phyloP scores from a whole-genome alignment of 92 coral and sea anemone species.

The Paramuricea clavata region DNA sequence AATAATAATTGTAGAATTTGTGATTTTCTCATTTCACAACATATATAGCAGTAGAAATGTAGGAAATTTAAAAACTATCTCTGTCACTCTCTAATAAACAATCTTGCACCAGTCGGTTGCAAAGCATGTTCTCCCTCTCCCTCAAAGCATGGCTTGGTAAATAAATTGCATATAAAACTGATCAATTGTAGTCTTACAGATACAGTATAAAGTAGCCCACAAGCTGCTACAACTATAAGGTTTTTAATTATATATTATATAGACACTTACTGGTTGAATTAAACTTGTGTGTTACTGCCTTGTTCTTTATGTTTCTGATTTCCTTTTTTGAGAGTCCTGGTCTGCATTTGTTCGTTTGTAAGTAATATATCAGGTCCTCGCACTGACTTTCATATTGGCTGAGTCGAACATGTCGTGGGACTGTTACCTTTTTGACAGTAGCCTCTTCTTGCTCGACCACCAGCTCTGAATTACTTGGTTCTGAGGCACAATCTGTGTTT shows the following conservation, averaged over 20 bases:
- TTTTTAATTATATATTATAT: no score
- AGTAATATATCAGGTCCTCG: not conserved
- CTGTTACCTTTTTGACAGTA: not conserved
- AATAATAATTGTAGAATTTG: not conserved
- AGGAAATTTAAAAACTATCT: not conserved
- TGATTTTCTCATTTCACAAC: not conserved
- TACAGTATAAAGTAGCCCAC: no score
- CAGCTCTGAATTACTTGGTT: not conserved
- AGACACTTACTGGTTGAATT: constrained; percentile 1
- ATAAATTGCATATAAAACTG: no score
- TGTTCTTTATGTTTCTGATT: not conserved
- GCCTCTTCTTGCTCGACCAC: not conserved
- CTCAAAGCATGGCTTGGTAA: no score
- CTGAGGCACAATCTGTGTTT: not conserved
- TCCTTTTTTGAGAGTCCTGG: not conserved
- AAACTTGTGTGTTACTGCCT: constrained; percentile 1
- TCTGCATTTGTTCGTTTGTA: not conserved
- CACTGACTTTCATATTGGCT: not conserved
- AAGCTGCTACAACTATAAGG: no score
- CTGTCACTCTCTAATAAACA: no score
- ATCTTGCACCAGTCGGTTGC: no score
- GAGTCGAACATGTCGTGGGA: not conserved
- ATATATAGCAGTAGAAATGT: not conserved
- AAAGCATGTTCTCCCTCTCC: no score
- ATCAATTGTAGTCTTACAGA: no score